Evolutionary conservation across 2,113 vertebrate species (phyloP).

Genomic region (Daubentonia madagascariensis): DNA sequence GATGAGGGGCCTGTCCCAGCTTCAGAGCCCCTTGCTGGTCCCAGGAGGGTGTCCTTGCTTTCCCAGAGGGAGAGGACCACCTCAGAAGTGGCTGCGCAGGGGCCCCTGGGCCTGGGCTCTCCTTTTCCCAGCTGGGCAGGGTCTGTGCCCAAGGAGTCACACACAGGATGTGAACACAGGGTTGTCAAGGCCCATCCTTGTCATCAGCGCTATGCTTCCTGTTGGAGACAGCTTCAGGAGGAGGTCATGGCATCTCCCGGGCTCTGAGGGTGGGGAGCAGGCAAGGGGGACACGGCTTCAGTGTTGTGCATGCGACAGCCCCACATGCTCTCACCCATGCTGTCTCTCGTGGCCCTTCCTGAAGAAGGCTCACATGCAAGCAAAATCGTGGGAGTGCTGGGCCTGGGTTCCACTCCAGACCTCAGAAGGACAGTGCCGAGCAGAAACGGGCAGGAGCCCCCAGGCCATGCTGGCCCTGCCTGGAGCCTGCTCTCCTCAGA

Average conservation of each 20-base stretch:
- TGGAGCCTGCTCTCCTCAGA: background rate
- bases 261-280: background rate
- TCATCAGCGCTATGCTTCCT: background rate
- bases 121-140: background rate
- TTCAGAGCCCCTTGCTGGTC: background rate
- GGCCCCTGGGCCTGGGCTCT: background rate
- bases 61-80: background rate
- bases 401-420: background rate
- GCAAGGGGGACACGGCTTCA: background rate
- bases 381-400: background rate
- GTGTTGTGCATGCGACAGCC: background rate
- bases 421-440: background rate
- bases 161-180: background rate
- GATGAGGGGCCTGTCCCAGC: background rate
- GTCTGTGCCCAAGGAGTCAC: background rate
- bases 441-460: background rate
- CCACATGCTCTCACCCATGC: accelerated
- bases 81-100: background rate
- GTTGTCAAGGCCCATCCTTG: background rate
- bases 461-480: too few species aligned
- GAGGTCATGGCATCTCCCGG: background rate
- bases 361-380: background rate
- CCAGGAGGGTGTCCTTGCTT: background rate
- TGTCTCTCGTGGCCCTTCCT: background rate
- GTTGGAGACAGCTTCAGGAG: background rate